Base-by-base conservation (phyloP, 2,888 invertebrate species). In the Cheilosia variabilis region DNA sequence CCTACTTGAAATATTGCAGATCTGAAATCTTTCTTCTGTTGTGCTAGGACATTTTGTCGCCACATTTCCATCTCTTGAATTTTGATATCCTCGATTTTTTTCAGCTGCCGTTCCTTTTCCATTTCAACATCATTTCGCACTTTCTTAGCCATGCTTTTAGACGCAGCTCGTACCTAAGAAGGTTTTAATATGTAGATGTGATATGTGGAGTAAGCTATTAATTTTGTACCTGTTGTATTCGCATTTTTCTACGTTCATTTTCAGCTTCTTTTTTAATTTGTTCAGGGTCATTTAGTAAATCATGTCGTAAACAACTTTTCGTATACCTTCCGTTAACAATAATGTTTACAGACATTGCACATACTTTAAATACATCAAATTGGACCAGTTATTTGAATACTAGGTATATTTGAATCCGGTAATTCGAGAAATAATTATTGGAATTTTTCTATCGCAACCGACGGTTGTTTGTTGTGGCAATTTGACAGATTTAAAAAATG, bases 281-380 rank as follows among this genome's bases (percentile, higher is more conserved):
- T 87, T 94, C 93, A 4, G 93, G 90, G 90, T 94, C 94, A 1
- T 92, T 90, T 1, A 94, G 90, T 27, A 94, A 91, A 91, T 93
- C 92, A 91, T 92, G 93, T 52, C 93, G 92, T 34, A 91, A 90
- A 62, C 91, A 91, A 79, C 93, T 92, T 88, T 92, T 93, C 7
- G 93, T 91, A 57, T 93, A 94, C 90, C 94, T 94, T 31, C 94
- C 94, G 89, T 92, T 93, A 7, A 94, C 93, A 15, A 93, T 94
- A 66, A 94, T 93, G 90, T 94, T 94, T 87, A 95, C 93, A 60
- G 95, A 94, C 95, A 95, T 94, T 88, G 45, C 43, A 83, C 37
- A 31, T 24, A 71, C 31, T 31, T 24, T 17, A 17, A 41, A 57
- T 45, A 41, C 31, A 62, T 62, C 27, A 34, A 58, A 43, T 13